These are phyloP conservation scores for Crypturellus undulatus DNA, from an alignment of 2,113 vertebrate species.

Conservation along the genomic window DNA sequence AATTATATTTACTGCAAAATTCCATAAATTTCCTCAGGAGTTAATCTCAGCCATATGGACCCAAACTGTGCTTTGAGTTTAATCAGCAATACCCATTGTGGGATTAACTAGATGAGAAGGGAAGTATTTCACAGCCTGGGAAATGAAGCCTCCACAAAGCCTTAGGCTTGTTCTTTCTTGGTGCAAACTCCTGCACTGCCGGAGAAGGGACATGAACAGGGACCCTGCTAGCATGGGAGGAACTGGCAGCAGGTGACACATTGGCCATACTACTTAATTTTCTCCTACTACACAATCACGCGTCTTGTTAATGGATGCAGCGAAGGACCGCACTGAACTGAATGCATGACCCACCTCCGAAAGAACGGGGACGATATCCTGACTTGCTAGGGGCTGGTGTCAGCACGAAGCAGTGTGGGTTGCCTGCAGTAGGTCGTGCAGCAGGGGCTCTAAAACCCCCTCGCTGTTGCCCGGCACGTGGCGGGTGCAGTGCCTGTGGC, in stretches of 20 bases:
- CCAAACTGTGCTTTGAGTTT: neutral
- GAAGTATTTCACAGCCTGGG: neutral
- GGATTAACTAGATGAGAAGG: neutral
- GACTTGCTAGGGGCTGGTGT: neutral
- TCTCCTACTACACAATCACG: accelerated
- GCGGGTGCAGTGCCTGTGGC: neutral
- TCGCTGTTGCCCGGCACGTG: neutral
- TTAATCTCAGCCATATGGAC: neutral
- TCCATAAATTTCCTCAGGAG: neutral
- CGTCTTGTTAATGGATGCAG: neutral
- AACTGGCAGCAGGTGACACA: neutral
- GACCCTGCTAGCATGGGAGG: neutral
- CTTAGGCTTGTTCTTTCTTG: neutral
- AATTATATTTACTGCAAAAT: neutral
- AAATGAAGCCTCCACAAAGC: neutral
- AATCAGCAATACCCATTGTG: neutral
- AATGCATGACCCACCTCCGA: neutral
- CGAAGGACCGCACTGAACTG: neutral
- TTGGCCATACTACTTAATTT: neutral
- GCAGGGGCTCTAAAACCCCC: neutral
- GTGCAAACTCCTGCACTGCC: neutral
- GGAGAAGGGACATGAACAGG: neutral
- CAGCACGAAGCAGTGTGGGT: neutral
- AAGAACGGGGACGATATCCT: neutral
- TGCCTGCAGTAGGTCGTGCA: neutral